Evolutionary conservation across 30 jellyfish, hydroid and myxozoan genomes (phyloP).

Genomic region (Aurelia sp.): DNA sequence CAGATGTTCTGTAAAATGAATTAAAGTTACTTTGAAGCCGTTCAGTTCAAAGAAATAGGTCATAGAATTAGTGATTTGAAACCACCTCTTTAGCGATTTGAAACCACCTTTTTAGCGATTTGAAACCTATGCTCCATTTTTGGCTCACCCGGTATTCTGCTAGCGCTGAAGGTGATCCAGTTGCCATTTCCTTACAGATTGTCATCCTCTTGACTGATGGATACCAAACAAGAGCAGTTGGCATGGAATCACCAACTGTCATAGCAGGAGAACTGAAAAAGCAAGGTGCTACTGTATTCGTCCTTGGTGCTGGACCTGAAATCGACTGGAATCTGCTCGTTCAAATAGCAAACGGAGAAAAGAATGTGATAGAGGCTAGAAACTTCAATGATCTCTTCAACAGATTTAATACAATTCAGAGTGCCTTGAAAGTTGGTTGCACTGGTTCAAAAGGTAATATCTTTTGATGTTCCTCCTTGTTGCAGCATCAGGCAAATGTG

Average conservation of each 20-base stretch:
- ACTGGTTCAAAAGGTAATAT: not conserved
- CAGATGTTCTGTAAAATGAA: too few relatives aligned
- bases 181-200: slow-evolving; percentile 12
- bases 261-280: slow-evolving; percentile 47
- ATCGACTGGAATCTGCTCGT: slow-evolving; percentile 58
- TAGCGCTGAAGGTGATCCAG: too few relatives aligned
- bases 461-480: too few relatives aligned
- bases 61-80: too few relatives aligned
- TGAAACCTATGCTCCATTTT: too few relatives aligned
- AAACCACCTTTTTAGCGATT: too few relatives aligned
- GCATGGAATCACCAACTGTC: slow-evolving; percentile 38
- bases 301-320: slow-evolving; percentile 82
- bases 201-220: slow-evolving; percentile 80
- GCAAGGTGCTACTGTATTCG: slow-evolving; percentile 64
- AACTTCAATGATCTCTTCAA: slow-evolving; percentile 59
- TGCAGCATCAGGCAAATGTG: too few relatives aligned
- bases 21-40: too few relatives aligned
- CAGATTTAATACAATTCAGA: slow-evolving; percentile 23
- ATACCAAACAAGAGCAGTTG: slow-evolving; percentile 53
- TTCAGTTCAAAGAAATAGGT: too few relatives aligned
- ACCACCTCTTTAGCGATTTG: too few relatives aligned
- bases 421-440: slow-evolving; percentile 36
- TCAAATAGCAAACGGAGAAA: slow-evolving; percentile 64
- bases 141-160: too few relatives aligned
- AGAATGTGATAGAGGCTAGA: slow-evolving; percentile 57